Conservation (phyloP, 2,113 vertebrate species). For the Chlorocebus sabaeus region DNA sequence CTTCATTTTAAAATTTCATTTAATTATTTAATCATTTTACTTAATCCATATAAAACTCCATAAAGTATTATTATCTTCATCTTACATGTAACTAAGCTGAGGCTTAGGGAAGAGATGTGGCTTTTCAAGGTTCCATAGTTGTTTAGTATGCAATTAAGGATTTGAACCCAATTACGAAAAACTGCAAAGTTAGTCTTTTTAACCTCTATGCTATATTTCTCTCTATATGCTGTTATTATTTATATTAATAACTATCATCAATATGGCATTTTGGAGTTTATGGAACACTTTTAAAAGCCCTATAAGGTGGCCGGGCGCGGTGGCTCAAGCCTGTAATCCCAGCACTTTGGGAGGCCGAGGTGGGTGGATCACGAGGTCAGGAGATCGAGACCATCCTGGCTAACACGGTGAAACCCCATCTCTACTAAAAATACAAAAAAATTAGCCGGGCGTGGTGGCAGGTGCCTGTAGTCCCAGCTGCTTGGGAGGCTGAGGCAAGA, state of each 20-base stretch:
- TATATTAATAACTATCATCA: background rate
- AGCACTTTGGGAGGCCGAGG: no score
- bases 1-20: background rate
- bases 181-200: background rate
- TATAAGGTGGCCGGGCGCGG: no score
- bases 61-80: background rate
- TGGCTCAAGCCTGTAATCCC: no score
- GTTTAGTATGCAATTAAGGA: background rate
- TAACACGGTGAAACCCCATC: no score
- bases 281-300: background rate
- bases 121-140: background rate
- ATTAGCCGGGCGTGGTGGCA: no score
- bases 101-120: background rate
- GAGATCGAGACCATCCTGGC: no score
- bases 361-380: no score
- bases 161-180: background rate
- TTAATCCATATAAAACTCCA: background rate
- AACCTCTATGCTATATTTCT: background rate
- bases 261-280: background rate
- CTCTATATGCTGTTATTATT: background rate
- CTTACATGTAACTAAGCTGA: background rate
- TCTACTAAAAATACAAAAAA: no score
- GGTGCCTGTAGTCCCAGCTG: no score
- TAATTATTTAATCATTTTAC: background rate
- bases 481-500: no score